Conservation (phyloP, 2,797 vertebrate genomes). For the Alouatta caraya region DNA sequence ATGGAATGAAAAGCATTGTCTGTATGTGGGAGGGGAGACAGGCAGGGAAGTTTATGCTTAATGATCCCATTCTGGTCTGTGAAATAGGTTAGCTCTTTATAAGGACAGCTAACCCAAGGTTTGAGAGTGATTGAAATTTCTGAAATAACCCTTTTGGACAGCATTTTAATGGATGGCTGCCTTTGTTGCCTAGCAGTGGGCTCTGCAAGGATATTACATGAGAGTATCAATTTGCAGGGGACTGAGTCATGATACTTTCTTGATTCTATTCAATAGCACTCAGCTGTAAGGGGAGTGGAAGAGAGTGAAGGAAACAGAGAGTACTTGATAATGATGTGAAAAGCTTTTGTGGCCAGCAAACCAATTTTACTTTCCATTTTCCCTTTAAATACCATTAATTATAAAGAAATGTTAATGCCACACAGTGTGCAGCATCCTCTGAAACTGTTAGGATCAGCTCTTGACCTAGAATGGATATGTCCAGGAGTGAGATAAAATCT, state of each 20-base stretch:
- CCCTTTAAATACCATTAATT: background rate
- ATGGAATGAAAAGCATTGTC: background rate
- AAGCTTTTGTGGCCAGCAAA: background rate
- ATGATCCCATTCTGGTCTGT: background rate
- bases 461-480: background rate
- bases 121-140: conserved; percentile 58
- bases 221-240: conserved; percentile 51
- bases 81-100: conserved; percentile 52
- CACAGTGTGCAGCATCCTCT: background rate
- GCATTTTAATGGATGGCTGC: conserved; percentile 59
- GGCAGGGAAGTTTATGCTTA: background rate
- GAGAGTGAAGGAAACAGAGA: background rate
- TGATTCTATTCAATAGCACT: conserved; percentile 19
- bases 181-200: conserved; percentile 57
- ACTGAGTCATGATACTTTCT: conserved; percentile 45
- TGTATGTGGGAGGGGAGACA: background rate
- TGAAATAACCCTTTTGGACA: conserved; percentile 38
- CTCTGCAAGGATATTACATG: conserved; percentile 22
- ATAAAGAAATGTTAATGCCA: background rate
- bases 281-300: background rate
- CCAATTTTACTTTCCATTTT: conserved; percentile 37
- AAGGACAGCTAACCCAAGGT: conserved; percentile 34
- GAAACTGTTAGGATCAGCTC: background rate
- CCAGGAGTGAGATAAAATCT: background rate
- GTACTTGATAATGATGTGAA: background rate